Evolutionary conservation across 2,113 vertebrate genomes (phyloP).

Genomic region (Myotis brandtii): DNA sequence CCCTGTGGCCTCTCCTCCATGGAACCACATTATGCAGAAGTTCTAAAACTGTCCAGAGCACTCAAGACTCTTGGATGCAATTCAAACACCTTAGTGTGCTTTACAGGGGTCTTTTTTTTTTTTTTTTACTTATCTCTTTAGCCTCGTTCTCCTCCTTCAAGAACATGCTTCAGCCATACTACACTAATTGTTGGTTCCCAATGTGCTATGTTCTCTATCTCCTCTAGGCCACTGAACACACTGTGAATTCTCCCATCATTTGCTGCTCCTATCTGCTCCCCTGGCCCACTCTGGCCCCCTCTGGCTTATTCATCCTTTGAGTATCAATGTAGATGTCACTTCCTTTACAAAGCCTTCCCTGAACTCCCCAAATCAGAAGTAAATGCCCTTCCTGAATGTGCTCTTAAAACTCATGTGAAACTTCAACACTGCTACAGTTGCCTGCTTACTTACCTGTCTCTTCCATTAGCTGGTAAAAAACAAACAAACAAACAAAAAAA

Average conservation of each 20-base stretch:
- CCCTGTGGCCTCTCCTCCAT: not conserved
- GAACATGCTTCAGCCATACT: not conserved
- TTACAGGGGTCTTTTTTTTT: not conserved
- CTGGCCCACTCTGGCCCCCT: not conserved
- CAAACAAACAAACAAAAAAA: too few species aligned
- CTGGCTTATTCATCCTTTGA: not conserved
- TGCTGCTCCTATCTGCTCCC: not conserved
- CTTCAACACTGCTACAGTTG: not conserved
- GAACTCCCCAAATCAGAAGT: not conserved
- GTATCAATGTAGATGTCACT: not conserved
- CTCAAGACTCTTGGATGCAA: not conserved
- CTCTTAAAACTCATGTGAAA: not conserved
- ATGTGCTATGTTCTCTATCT: not conserved
- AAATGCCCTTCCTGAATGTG: not conserved
- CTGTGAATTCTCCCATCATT: not conserved
- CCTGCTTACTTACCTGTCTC: not conserved
- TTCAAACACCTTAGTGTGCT: not conserved
- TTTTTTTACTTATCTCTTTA: not conserved
- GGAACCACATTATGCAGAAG: not conserved
- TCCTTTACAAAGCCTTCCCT: not conserved
- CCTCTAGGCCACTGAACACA: not conserved
- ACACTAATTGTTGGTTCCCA: not conserved
- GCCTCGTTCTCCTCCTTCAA: not conserved
- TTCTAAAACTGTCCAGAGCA: not conserved
- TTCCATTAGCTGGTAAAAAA: not conserved